Base-by-base conservation (phyloP, 2,797 vertebrate species). In the Sitta carolinensis region DNA sequence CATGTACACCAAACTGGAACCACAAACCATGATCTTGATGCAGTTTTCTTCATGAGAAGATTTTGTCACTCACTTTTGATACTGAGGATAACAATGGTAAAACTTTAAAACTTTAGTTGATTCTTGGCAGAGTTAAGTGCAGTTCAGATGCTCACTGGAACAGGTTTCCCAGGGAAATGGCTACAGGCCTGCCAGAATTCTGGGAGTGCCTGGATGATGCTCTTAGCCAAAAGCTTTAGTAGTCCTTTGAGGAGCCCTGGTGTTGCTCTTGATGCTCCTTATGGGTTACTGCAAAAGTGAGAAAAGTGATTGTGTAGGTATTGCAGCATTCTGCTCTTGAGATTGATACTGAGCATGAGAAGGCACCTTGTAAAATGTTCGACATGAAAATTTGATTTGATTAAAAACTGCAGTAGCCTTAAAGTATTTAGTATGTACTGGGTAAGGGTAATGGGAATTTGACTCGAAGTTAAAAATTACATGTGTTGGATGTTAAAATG, bases 181-280 rank as follows among this genome's bases (percentile, higher is more conserved):
- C 58, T 22, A 16, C 1, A 42, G 38, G 34, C 15, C 7, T 82
- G 32, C 16, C 9, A 48, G n/a, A 43, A 6, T 38, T 74, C 3
- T 50, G 4, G 22, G 32, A 57, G 23, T 0, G 0, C 10, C 21
- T 72, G 26, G 10, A 21, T 5, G 3, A 34, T 9, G 13, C 7
- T 50, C 20, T n/a, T 52, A 10, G 6, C 64, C 9, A 16, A 15
- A 10, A 1, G 1, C 8, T 63, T 67, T 21, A 29, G 8, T 52
- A 20, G 27, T 42, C 22, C 7, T 25, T 10, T 2, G 0, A 55
- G 20, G 11, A 85, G 30, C 16, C 22, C 19, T 43, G 19, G n/a
- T 45, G 11, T 34, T 50, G 11, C 8, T 70, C 11, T 51, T 16
- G 2, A 9, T 51, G 7, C 26, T 57, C 14, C 2, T 26, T 38